Base-by-base conservation (phyloP, 2,113 vertebrate genomes). In the Bos indicus region DNA sequence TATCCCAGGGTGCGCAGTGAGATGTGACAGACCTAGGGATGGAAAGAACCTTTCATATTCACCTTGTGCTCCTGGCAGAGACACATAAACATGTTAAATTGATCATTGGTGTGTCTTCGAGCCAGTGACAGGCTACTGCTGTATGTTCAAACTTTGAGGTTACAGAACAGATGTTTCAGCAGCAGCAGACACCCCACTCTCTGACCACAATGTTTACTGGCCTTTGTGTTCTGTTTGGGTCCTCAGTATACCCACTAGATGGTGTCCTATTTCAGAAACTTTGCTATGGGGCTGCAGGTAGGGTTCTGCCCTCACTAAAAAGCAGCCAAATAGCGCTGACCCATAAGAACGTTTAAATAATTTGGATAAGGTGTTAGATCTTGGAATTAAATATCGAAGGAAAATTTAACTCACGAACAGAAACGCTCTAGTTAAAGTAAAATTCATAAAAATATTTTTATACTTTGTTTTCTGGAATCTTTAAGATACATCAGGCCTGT, bases 391-490 rank as follows among this genome's bases (percentile, higher is more conserved):
- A 15, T 62, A 82, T 84, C 13, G 71, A 90, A 19, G 60, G 62
- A 88, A 83, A 91, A 12, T 93, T 91, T 86, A 92, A 52, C 81
- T 91, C 43, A 14, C 6, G 9, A 95, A 23, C 19, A 88, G 59
- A 86, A 93, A 36, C 81, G n/a, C 57, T 57, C 0, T 56, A 40
- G 60, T 43, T 57, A 97, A 88, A 92, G 95, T 93, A 85, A 91
- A 97, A 51, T 0, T 71, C 97, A 81, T 74, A 67, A 57, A 13
- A 98, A 89, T 95, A 88, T 98, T 98, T 98, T 98, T 98, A 91
- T 86, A 95, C 96, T 97, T 98, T 85, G 97, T 97, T 97, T 98
- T 97, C 86, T 94, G 57, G 28, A 95, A 97, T 98, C 98, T 97
- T 98, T 96, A 83, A 91, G 89, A 87, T 30, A 67, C 74, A 90